Conservation (phyloP, 2,888 invertebrate species). For the Myopa tessellatipennis region DNA sequence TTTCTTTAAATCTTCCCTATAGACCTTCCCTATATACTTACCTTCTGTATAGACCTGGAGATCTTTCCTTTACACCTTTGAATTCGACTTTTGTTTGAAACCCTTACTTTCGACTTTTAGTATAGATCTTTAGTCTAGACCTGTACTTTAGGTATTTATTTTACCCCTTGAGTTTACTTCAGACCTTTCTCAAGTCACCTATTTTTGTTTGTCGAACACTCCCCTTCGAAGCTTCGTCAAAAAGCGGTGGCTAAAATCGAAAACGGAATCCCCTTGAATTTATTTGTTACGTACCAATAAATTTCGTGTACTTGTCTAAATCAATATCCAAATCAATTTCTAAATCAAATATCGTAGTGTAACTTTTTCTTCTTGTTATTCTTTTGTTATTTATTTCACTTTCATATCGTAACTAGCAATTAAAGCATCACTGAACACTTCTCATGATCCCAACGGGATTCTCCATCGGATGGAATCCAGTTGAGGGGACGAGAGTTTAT, state of each 20-base stretch:
- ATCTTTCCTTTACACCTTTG: too few relatives aligned
- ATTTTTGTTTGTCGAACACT: too few relatives aligned
- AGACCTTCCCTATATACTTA: background rate
- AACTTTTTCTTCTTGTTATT: background rate
- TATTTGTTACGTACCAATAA: background rate
- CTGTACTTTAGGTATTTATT: too few relatives aligned
- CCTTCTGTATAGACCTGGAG: too few relatives aligned
- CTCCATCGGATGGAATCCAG: background rate
- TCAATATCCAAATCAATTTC: background rate
- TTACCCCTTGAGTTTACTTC: too few relatives aligned
- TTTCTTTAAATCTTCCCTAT: background rate
- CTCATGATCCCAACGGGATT: background rate
- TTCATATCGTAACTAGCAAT: background rate
- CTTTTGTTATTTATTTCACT: background rate
- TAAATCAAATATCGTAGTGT: background rate
- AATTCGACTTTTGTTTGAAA: too few relatives aligned
- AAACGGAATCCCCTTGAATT: background rate
- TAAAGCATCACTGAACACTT: background rate
- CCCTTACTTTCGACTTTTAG: too few relatives aligned
- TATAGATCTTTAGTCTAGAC: too few relatives aligned
- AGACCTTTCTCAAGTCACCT: too few relatives aligned
- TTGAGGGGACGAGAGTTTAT: background rate
- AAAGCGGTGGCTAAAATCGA: background rate
- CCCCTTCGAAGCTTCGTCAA: too few relatives aligned
- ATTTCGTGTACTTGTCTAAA: background rate